Evolutionary conservation across 2,113 vertebrate species (phyloP), one percentile per base, ranked within the genome.

Genomic region (Pseudorhombus dupliciocellatus): DNA sequence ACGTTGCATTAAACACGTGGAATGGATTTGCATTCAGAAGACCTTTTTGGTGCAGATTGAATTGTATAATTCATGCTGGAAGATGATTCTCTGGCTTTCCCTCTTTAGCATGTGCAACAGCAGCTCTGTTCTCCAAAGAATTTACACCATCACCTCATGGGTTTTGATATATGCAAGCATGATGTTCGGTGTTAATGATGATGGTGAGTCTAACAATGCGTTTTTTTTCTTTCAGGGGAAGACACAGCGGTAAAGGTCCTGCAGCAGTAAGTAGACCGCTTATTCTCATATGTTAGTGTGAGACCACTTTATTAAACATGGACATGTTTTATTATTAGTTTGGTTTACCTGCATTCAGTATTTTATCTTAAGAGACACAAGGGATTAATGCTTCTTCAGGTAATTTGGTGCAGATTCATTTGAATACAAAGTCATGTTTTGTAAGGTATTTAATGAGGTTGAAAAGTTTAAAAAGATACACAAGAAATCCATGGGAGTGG

Each of bases 171-270:
- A 14, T 81, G 34, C 26, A 42, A 15, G 28, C 34, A 64, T 24
- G 7, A 75, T 70, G 5, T 42, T 44, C 1, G 11, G 46, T 55
- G n/a, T 1, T 18, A 28, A 59, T 73, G 25, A 25, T 53, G 22
- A 22, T 65, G 50, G 25, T 3, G 1, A 59, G 21, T 75, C 70
- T 83, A 31, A 79, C 53, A 65, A 7, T 76, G 51, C 63, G 1
- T 66, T 44, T 59, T 87, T 87, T 87, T 89, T 84, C 0, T 88
- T 95, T 66, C 93, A 99, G 97, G 94, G 97, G 96, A 86, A 95
- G 97, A 88, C 98, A 96, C 93, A 96, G 93, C 92, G 95, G 93
- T 90, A 99, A 98, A 96, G 95, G 94, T 84, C 93, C 95, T 31
- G 91, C 95, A 83, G 90, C 95, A 40, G 97, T 99, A 85, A 97